Evolutionary conservation across 2,888 invertebrate species (phyloP), one percentile per base, ranked within the genome.

Genomic region (Neocrepidodera transversa): DNA sequence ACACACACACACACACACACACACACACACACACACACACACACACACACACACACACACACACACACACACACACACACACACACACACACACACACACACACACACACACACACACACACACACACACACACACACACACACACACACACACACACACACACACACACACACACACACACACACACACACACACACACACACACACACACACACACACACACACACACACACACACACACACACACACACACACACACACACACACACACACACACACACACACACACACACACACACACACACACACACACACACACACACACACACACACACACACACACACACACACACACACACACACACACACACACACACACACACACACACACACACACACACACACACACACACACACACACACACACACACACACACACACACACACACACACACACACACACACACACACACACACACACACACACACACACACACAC

Each of bases 121-220:
- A 45, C 23, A 45, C 23, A 45, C 23, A 45, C 23, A 18, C 23
- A 45, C 23, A 45, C 23, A 45, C 23, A 45, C 23, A 45, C 23
- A 45, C 23, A 45, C 23, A 45, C 23, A 45, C 23, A 45, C 23
- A 45, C 23, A 45, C 10, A 45, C 10, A 45, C 10, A 45, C 23
- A 45, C 23, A 45, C 10, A 45, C 10, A 45, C 23, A 45, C 23
- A 45, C 23, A 45, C 23, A 17, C 23, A 45, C 23, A 45, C 23
- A 45, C 23, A 45, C 23, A 45, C 13, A 17, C 13, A 17, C 23
- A 45, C 23, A 45, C 23, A 45, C 23, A 45, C 23, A 45, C 23
- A 45, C 23, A 45, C 23, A 45, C 23, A 45, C 13, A 45, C 23
- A 45, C 23, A 45, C 23, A 45, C 23, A 45, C n/a, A 45, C 23